Percentiles rank a stretch among this genome's conserved stretches.
Conservation (phyloP, 2,797 vertebrate species). For the Macropus fuliginosus region DNA sequence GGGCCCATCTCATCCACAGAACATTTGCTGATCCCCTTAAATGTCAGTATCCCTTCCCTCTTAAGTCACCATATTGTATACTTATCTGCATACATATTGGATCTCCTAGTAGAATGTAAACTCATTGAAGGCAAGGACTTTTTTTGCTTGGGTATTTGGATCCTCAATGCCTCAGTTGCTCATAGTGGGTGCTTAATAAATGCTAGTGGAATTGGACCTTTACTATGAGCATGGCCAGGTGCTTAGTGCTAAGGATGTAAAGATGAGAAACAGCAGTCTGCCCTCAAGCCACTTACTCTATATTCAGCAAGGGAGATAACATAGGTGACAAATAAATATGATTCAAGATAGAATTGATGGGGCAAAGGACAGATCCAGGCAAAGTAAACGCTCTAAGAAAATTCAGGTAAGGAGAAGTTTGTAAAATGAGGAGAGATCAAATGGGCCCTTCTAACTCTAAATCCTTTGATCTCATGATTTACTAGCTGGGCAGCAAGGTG, state of each 20-base stretch:
- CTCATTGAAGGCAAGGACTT: background rate
- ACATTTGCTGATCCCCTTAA: background rate
- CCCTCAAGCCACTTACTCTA: background rate
- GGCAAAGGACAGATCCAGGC: background rate
- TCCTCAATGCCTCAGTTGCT: background rate
- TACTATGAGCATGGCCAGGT: background rate
- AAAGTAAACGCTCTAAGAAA: background rate
- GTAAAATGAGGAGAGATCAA: background rate
- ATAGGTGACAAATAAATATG: background rate
- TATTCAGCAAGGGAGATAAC: background rate
- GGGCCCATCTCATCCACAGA: background rate
- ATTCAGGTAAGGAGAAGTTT: background rate
- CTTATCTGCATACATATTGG: background rate
- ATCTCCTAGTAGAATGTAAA: background rate
- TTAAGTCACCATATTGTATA: background rate
- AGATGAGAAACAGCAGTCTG: background rate
- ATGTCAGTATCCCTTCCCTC: background rate
- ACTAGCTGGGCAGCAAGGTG: background rate
- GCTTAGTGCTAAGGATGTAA: background rate
- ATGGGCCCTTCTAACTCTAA: background rate
- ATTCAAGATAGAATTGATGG: background rate
- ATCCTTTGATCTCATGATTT: background rate
- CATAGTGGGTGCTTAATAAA: background rate
- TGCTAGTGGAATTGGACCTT: background rate
- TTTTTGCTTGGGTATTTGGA: background rate